Evolutionary conservation across 2,113 vertebrate species (phyloP).

Genomic region (Balaeniceps rex): DNA sequence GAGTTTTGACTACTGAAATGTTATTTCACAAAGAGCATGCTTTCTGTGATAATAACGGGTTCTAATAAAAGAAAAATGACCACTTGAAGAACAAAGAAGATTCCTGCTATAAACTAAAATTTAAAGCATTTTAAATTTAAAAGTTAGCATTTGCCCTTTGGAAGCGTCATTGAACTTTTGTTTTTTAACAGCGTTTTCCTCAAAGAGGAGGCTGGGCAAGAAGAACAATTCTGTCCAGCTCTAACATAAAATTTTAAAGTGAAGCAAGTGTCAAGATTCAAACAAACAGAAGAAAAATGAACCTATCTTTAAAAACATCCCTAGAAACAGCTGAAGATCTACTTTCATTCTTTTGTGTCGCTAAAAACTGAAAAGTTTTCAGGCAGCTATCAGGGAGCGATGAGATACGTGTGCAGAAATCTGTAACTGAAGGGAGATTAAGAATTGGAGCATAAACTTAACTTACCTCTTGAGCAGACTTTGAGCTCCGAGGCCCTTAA

Average conservation of each 20-base stretch:
- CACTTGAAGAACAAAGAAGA: slow-evolving; percentile 49
- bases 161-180: slow-evolving; percentile 40
- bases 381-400: slow-evolving; percentile 37
- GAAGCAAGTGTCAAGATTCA: slow-evolving; percentile 28
- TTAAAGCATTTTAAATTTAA: slow-evolving; percentile 36
- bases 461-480: slow-evolving; percentile 66
- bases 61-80: slow-evolving; percentile 56
- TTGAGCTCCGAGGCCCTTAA: slow-evolving; percentile 75
- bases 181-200: slow-evolving; percentile 44
- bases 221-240: slow-evolving; percentile 8
- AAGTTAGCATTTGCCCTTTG: slow-evolving; percentile 55
- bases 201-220: slow-evolving; percentile 33
- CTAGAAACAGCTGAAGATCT: not conserved
- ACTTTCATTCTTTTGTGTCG: not conserved
- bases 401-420: slow-evolving; percentile 41
- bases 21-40: slow-evolving; percentile 12
- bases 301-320: not conserved
- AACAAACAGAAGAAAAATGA: slow-evolving; percentile 53
- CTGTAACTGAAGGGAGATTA: slow-evolving; percentile 65
- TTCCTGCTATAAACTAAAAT: slow-evolving; percentile 38
- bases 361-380: slow-evolving; percentile 35
- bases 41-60: slow-evolving; percentile 29
- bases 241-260: slow-evolving; percentile 24
- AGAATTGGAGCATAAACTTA: slow-evolving; percentile 76
- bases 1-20: slow-evolving; percentile 41